phyloP scores from a whole-genome alignment of 1,140 invertebrate genomes.

The Heliconius hewitsoni region DNA sequence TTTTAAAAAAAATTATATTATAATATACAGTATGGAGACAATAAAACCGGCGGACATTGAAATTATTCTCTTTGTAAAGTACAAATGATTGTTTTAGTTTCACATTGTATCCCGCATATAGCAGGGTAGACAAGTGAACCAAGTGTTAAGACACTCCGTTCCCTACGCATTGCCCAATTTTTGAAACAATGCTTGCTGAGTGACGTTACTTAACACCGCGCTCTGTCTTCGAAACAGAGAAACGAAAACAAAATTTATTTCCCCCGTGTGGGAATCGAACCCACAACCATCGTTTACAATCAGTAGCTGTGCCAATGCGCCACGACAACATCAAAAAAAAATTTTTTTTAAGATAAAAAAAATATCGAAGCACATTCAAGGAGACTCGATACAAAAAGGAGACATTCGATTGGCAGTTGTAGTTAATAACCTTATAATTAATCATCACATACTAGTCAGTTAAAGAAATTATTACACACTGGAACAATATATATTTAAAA shows the following conservation, averaged over 20 bases:
- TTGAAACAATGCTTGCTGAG: no score
- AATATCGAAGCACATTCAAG: conserved; percentile 4
- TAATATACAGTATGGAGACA: neutral
- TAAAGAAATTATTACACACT: conserved; percentile 19
- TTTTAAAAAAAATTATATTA: neutral
- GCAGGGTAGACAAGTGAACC: no score
- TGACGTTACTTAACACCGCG: no score
- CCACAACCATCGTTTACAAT: no score
- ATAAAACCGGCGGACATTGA: neutral
- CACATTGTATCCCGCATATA: no score
- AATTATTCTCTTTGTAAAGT: conserved; percentile 9
- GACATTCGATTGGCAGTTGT: conserved; percentile 39
- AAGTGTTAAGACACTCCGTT: no score
- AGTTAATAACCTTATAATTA: conserved; percentile 36
- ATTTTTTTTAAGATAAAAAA: neutral
- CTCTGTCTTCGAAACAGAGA: no score
- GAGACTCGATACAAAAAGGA: conserved; percentile 22
- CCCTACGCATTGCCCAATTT: no score
- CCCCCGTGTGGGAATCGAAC: no score
- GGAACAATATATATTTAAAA: conserved; percentile 7
- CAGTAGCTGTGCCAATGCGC: no score
- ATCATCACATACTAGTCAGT: conserved; percentile 34
- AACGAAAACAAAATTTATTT: no score
- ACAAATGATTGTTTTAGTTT: neutral
- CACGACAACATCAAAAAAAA: neutral